A percentile compares a stretch with the other conserved stretches of the same genome.
Evolutionary conservation across 2,797 vertebrate genomes (phyloP).

Genomic region (Myotis daubentonii): DNA sequence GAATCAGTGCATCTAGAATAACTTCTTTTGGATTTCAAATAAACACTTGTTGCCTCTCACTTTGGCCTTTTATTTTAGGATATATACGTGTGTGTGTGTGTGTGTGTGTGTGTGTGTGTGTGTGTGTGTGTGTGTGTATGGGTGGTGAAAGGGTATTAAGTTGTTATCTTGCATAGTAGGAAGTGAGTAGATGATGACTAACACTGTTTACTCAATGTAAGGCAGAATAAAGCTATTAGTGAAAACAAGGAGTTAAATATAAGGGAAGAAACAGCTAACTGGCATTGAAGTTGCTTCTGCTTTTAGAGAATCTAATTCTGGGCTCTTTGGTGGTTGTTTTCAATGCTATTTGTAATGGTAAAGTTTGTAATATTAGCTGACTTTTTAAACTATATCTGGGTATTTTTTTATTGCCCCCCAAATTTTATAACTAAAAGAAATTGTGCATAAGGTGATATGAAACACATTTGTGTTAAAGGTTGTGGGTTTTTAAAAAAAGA

Average conservation of each 20-base stretch:
- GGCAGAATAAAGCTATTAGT: neutral
- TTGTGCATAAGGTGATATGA: neutral
- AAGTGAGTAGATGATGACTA: neutral
- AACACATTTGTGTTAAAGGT: neutral
- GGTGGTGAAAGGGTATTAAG: neutral
- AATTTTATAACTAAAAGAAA: conserved; percentile 8
- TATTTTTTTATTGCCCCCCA: neutral
- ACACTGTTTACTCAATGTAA: neutral
- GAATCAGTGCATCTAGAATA: neutral
- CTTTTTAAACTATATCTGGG: neutral
- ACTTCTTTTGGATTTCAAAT: neutral
- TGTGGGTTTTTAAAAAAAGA: neutral
- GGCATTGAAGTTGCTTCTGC: neutral
- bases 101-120: neutral
- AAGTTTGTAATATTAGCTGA: neutral
- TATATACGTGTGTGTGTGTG: neutral
- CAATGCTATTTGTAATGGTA: neutral
- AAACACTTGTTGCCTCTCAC: neutral
- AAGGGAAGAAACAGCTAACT: neutral
- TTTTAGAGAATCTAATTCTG: neutral
- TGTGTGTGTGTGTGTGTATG: neutral
- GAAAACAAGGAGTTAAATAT: conserved; percentile 1
- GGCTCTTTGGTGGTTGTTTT: neutral
- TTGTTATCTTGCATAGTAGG: neutral
- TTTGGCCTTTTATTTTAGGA: neutral